A percentile compares a stretch with the other conserved stretches of the same genome.
Conservation (phyloP, 2,113 vertebrate genomes). For the Mobula birostris region DNA sequence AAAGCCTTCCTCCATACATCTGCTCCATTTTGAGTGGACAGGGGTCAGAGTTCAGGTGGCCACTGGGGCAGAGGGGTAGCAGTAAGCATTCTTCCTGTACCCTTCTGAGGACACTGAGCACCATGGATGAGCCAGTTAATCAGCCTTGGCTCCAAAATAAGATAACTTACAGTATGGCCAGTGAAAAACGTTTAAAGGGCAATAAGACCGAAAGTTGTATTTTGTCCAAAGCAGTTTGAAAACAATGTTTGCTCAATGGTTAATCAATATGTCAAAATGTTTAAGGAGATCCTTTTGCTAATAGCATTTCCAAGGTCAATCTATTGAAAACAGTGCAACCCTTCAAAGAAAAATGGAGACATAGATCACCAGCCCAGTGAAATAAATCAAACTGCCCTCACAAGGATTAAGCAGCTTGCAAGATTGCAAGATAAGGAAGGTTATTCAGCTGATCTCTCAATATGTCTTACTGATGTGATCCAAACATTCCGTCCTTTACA, state of each 20-base stretch:
- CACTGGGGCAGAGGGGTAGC: too few species aligned
- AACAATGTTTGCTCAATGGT: not conserved
- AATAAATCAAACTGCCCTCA: not conserved
- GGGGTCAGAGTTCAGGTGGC: not conserved
- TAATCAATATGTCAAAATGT: not conserved
- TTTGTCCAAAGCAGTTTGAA: not conserved
- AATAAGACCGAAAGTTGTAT: not conserved
- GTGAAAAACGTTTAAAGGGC: not conserved
- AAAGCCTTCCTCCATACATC: not conserved
- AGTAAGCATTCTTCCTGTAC: not conserved
- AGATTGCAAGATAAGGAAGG: not conserved
- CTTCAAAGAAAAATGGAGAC: not conserved
- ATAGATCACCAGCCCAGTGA: not conserved
- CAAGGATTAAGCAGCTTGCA: too few species aligned
- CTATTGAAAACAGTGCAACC: not conserved
- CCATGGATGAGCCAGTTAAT: not conserved
- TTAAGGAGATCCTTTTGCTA: not conserved
- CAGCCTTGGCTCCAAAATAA: not conserved
- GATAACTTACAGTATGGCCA: not conserved
- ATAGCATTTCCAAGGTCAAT: not conserved
- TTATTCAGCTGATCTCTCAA: not conserved
- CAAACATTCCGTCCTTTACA: not conserved
- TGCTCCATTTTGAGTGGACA: not conserved
- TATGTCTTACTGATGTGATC: not conserved
- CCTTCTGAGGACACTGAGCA: not conserved